A percentile compares a stretch with the other conserved stretches of the same genome.
Evolutionary conservation across 2,797 vertebrate genomes (phyloP).

Genomic region (Enteromius argenteus): DNA sequence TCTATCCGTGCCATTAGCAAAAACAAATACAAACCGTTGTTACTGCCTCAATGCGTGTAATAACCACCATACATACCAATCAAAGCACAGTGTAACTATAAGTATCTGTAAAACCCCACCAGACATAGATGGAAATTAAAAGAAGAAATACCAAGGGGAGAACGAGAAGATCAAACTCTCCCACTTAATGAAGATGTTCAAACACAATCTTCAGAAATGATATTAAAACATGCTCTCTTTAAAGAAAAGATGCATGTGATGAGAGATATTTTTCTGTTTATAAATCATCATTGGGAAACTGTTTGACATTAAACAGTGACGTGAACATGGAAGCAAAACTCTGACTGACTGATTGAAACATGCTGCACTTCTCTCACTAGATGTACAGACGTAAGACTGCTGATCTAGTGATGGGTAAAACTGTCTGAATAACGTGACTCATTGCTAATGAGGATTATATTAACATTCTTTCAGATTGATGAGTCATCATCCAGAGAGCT

Average conservation of each 20-base stretch:
- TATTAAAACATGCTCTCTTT: conserved; percentile 22
- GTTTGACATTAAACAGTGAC: conserved; percentile 1
- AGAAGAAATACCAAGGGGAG: not conserved
- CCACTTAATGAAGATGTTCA: conserved; percentile 40
- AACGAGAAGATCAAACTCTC: conserved; percentile 27
- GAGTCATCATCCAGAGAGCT: conserved; percentile 24
- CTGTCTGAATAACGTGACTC: conserved; percentile 39
- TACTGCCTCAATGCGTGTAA: conserved; percentile 39
- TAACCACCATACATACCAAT: conserved; percentile 3
- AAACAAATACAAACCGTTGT: conserved; percentile 40
- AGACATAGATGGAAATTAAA: conserved; percentile 22
- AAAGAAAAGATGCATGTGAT: not conserved
- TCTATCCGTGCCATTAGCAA: conserved; percentile 30
- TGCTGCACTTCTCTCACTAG: not conserved
- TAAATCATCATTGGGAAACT: conserved; percentile 14
- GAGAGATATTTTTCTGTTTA: conserved; percentile 12
- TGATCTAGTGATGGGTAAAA: not conserved
- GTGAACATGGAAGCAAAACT: not conserved
- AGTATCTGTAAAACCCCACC: not conserved
- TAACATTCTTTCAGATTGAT: conserved; percentile 27
- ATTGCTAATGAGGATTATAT: conserved; percentile 27
- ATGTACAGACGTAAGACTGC: conserved; percentile 10
- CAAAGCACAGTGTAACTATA: conserved; percentile 1
- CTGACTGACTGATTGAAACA: not conserved
- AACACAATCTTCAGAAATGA: conserved; percentile 12